Evolutionary conservation across 1,140 invertebrate species (phyloP), one percentile per base, ranked within the genome.

Genomic region (Papilio polytes): DNA sequence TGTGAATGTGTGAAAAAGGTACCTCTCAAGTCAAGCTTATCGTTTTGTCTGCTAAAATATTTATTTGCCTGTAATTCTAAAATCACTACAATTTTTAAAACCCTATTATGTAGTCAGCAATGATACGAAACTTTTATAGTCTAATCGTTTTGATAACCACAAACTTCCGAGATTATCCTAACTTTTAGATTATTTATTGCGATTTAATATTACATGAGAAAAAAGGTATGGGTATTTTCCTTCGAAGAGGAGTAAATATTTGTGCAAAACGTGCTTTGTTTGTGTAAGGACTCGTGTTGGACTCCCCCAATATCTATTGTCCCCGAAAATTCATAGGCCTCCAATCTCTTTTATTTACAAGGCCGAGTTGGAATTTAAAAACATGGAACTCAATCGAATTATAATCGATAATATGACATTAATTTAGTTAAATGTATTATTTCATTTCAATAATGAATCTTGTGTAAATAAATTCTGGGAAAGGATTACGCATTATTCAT

Each of bases 261-360:
- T 63, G 59, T 26, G 20, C 22, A 63, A 63, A 63, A 63, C 20
- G 22, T 63, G 22, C 59, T 63, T 63, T 63, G 59, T 63, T 63
- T 63, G 59, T 26, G 59, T 63, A 63, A 26, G 22, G 12, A 63
- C 22, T 63, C 12, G 59, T 63, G 59, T 26, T 63, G 13, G 3
- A 63, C 26, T 63, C 12, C 22, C 12, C 59, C 59, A 63, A 26
- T n/a, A n/a, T 63, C 22, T 4, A 63, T 63, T 63, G 9, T 63
- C 22, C 10, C 10, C 31, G 9, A 63, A 22, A 26, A 63, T 63
- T 63, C 20, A 26, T 13, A 12, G 59, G 2, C 22, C 22, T 63
- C 10, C 20, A 7, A 26, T 22, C 20, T 22, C 22, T 22, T 12
- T 63, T 26, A 26, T 63, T 63, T n/a, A 1, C 9, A 12, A 26